These are phyloP conservation scores for Neuroscelio doddi DNA, from an alignment of 2,888 invertebrate species.

Conservation along the genomic window DNA sequence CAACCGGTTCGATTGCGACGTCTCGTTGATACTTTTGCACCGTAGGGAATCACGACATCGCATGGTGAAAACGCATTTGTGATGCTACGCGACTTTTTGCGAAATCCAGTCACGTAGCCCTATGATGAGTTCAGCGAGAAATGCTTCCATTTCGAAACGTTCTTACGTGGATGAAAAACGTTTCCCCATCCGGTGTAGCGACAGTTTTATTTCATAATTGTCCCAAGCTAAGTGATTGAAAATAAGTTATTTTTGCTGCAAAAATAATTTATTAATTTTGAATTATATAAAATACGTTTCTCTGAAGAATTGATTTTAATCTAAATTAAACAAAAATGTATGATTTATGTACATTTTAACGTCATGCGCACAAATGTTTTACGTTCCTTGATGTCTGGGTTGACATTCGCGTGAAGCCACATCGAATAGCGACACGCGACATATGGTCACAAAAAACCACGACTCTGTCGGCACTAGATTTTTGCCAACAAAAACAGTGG, in stretches of 20 bases:
- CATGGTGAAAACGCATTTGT: slow-evolving; percentile 39
- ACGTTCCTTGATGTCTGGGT: slow-evolving; percentile 6
- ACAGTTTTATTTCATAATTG: slow-evolving; percentile 24
- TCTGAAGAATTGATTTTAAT: no score
- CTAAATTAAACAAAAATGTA: no score
- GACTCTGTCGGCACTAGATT: slow-evolving; percentile 24
- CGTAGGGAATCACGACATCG: slow-evolving; percentile 41
- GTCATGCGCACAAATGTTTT: no score
- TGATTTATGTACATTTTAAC: no score
- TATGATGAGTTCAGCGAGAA: slow-evolving; percentile 36
- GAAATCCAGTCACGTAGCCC: slow-evolving; percentile 40
- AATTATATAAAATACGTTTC: no score
- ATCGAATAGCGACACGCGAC: slow-evolving; percentile 53
- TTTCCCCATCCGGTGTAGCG: slow-evolving; percentile 8
- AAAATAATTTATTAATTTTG: background rate
- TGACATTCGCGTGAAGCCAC: slow-evolving; percentile 50
- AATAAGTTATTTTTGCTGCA: no score
- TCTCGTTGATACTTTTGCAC: slow-evolving; percentile 35
- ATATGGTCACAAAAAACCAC: slow-evolving; percentile 37
- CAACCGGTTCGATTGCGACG: slow-evolving; percentile 41
- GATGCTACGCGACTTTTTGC: slow-evolving; percentile 39
- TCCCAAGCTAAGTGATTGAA: slow-evolving; percentile 16
- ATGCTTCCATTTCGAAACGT: slow-evolving; percentile 35
- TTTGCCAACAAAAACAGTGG: slow-evolving; percentile 25
- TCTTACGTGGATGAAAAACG: slow-evolving; percentile 32